Conservation (phyloP, 2,888 invertebrate genomes). For the Tortricodes alternella region DNA sequence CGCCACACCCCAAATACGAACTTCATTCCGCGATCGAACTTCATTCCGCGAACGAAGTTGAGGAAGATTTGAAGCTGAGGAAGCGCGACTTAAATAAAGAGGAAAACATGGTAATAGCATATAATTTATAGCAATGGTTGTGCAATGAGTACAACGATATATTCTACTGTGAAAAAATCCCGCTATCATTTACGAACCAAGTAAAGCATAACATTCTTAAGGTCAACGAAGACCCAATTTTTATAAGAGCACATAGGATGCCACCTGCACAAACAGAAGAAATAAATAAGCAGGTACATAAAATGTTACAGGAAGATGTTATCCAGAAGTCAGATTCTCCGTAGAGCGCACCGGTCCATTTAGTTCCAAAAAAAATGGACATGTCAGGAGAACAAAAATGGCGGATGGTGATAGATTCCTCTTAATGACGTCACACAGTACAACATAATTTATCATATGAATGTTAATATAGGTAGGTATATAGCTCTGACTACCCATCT, state of each 20-base stretch:
- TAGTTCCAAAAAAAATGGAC: constrained; percentile 38
- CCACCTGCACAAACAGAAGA: constrained; percentile 34
- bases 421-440: constrained; percentile 37
- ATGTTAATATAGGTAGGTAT: too few species aligned
- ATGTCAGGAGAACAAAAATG: constrained; percentile 36
- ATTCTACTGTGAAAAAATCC: constrained; percentile 44
- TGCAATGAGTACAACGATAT: constrained; percentile 44
- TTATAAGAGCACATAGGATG: constrained; percentile 34
- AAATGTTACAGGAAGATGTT: constrained; percentile 36
- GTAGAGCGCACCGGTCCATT: constrained; percentile 42
- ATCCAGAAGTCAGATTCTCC: constrained; percentile 37
- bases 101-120: too few species aligned
- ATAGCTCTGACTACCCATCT: too few species aligned
- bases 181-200: constrained; percentile 42
- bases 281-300: constrained; percentile 35
- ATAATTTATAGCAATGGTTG: too few species aligned
- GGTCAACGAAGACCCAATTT: constrained; percentile 33
- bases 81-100: too few species aligned
- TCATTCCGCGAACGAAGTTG: too few species aligned
- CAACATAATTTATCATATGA: constrained; percentile 37
- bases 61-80: too few species aligned
- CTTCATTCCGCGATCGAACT: too few species aligned
- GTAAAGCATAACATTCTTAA: constrained; percentile 46
- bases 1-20: too few species aligned
- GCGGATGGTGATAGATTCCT: constrained; percentile 38